Base-by-base conservation (phyloP, 1,140 invertebrate species). In the Eumaeus atala region DNA sequence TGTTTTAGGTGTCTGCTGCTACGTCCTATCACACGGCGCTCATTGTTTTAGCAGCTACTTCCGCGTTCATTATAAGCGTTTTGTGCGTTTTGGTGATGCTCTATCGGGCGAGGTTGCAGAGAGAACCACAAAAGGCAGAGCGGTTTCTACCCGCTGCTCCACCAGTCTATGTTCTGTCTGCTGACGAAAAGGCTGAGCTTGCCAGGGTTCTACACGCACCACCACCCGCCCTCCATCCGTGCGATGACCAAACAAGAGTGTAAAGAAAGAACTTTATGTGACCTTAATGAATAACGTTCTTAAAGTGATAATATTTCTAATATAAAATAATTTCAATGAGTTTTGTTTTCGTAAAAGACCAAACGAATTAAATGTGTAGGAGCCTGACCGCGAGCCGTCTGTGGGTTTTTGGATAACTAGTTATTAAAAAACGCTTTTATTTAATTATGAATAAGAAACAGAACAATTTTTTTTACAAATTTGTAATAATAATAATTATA, bases 61-160 rank as follows among this genome's bases (percentile, higher is more conserved):
- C 92, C 21, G 92, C 92, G 9, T 93, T 93, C 67, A 88, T 93
- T 50, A 92, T 94, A 61, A 92, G 91, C 70, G 91, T 92, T 38
- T 78, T 94, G 12, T 89, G 91, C 9, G 89, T 93, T 11, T 78
- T 93, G 4, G 83, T 93, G 9, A 91, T 93, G 78, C 84, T 93
- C 10, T 93, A 93, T 74, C 79, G 79, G 40, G 89, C 87, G 7
- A 69, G 83, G 33, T 66, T 84, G 17, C 81, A 81, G 51, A 66
- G 86, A 21, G 90, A 91, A 69, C 84, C 88, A 12, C 77, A 87
- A 5, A 88, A 90, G 59, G 89, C 89, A 10, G 89, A 89, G 56
- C 61, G 88, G 50, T 91, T 90, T 61, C 70, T 90, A 10, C 88
- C 89, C 0, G 69, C 83, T 5, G 87, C 87, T 1, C 82, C 89